Percentiles rank a stretch among this genome's conserved stretches.
These are phyloP conservation scores for Sphaerophoria taeniata DNA, from an alignment of 2,888 invertebrate genomes.

Conservation along the genomic window DNA sequence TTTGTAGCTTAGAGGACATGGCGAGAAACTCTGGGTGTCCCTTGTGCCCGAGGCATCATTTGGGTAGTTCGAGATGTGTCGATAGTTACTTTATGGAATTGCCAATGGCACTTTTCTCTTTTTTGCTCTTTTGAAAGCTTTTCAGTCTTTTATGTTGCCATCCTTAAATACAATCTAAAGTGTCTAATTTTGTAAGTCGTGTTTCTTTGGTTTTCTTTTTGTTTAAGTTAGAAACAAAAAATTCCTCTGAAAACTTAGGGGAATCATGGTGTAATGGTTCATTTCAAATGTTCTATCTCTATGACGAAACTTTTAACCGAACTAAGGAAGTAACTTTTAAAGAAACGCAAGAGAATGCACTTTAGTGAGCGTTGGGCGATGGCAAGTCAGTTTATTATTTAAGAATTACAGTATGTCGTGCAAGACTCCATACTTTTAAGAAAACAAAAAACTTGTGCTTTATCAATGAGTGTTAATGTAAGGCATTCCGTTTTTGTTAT, in stretches of 20 bases:
- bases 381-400: too few relatives aligned
- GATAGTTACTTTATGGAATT: slow-evolving; percentile 48
- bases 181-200: slow-evolving; percentile 44
- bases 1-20: slow-evolving; percentile 40
- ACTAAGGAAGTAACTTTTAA: neutral
- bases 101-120: slow-evolving; percentile 15
- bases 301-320: slow-evolving; percentile 1
- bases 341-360: slow-evolving; percentile 14
- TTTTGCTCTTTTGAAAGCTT: slow-evolving; percentile 21
- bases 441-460: too few relatives aligned
- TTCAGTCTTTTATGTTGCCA: slow-evolving; percentile 26
- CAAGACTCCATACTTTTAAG: too few relatives aligned
- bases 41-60: slow-evolving; percentile 31
- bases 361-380: neutral
- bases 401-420: too few relatives aligned
- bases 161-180: slow-evolving; percentile 36
- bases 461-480: too few relatives aligned
- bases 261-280: neutral
- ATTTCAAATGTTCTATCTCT: neutral
- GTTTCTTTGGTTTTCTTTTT: slow-evolving; percentile 5
- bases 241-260: neutral
- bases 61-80: slow-evolving; percentile 36
- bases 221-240: neutral
- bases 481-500: neutral
- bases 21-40: neutral